Percentiles rank a stretch among this genome's conserved stretches.
These are phyloP conservation scores for Aythya fuligula DNA, from an alignment of 2,797 vertebrate species.

Conservation along the genomic window DNA sequence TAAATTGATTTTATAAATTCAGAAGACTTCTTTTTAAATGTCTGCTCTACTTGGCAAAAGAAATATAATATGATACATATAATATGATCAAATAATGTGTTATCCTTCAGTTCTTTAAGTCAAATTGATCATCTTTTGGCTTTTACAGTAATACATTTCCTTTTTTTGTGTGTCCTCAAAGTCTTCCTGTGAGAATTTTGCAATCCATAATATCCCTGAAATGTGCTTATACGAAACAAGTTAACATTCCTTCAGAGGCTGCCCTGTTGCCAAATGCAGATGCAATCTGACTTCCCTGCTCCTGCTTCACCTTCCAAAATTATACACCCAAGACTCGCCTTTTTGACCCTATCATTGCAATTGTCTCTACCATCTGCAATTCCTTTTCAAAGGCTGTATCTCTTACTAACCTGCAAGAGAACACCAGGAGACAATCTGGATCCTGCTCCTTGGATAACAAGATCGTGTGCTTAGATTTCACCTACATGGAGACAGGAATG, in stretches of 20 bases:
- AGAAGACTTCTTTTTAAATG: neutral
- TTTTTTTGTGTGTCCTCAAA: neutral
- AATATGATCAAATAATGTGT: neutral
- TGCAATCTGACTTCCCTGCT: conserved; percentile 40
- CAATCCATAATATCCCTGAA: neutral
- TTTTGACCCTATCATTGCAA: conserved; percentile 28
- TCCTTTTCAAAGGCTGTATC: neutral
- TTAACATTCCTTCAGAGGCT: neutral
- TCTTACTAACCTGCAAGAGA: conserved; percentile 50
- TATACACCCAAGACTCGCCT: conserved; percentile 41
- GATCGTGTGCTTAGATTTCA: conserved; percentile 44
- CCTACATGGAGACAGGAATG: neutral
- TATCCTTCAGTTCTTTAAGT: neutral
- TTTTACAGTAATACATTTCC: neutral
- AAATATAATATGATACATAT: neutral
- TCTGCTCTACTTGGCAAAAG: neutral
- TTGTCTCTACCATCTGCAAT: conserved; percentile 11
- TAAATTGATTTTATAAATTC: neutral
- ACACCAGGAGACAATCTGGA: conserved; percentile 40
- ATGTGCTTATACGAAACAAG: neutral
- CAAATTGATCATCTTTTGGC: neutral
- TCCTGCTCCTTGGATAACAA: conserved; percentile 33
- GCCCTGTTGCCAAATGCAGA: neutral
- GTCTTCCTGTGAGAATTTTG: neutral
- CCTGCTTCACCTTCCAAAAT: conserved; percentile 47